Base-by-base conservation (phyloP, 2,113 vertebrate species). In the Raja brachyura region DNA sequence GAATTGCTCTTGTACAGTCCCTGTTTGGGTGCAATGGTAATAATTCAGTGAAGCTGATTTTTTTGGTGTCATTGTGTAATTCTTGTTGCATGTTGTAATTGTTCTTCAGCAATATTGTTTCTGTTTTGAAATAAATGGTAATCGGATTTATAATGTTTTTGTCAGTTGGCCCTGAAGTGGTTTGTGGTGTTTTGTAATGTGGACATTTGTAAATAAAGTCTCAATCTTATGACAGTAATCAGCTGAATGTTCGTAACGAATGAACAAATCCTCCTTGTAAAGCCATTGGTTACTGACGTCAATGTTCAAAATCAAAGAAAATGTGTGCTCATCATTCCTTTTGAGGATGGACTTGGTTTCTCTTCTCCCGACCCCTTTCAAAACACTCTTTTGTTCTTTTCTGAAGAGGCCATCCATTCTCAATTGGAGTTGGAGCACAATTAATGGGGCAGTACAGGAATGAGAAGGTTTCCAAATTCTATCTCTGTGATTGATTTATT, bases 221-320 rank as follows among this genome's bases (percentile, higher is more conserved):
- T 6, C n/a, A 90, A 48, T 73, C 63, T 39, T 92, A 54, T 73
- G 66, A 48, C 20, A 10, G 18, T 48, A 70, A 70, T 92, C 63
- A 73, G 9, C 63, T 70, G 88, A 66, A 92, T 9, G 22, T 48
- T 73, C 25, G 68, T 54, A 92, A 73, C 18, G 39, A 39, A 68
- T 39, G 31, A 92, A 92, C 90, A 92, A 54, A 92, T 73, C 33
- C 22, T 92, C 90, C 39, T 92, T 92, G 20, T 92, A 22, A 92
- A 70, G 86, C 20, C 66, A 68, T 90, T 90, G n/a, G 63, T 28
- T 90, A 9, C n/a, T 20, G 63, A 70, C 14, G 31, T 90, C 86
- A 90, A 68, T 22, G 63, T 25, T 73, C 48, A 68, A 73, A 92
- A 92, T 73, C 90, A 92, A 92, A 73, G 22, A 73, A 73, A 73